Conservation (phyloP, 2,888 invertebrate species). For the Gibbula magus region DNA sequence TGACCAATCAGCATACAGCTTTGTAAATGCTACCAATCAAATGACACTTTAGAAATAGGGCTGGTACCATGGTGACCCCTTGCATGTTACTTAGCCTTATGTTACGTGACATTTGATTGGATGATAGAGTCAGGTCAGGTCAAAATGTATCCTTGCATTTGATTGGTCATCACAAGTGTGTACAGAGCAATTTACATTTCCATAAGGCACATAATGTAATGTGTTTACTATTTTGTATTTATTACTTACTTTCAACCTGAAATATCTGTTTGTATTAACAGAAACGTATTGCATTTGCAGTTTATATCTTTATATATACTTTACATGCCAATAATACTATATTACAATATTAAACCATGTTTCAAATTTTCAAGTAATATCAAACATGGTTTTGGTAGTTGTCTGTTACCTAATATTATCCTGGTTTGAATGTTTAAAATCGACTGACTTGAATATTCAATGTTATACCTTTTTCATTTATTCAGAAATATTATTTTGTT, state of each 20-base stretch:
- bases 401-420: too few species aligned
- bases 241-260: background rate
- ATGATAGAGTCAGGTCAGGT: background rate
- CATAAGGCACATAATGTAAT: background rate
- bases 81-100: constrained; percentile 20
- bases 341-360: background rate
- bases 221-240: constrained; percentile 7
- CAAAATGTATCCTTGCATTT: background rate
- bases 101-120: constrained; percentile 9
- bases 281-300: too few species aligned
- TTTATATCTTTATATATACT: background rate
- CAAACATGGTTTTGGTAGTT: too few species aligned
- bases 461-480: too few species aligned
- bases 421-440: too few species aligned
- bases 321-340: background rate
- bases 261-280: background rate
- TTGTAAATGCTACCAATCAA: constrained; percentile 4
- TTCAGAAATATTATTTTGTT: too few species aligned
- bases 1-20: constrained; percentile 1
- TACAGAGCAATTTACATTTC: constrained; percentile 6
- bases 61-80: constrained; percentile 22
- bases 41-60: constrained; percentile 9
- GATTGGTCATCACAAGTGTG: background rate
- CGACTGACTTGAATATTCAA: too few species aligned
- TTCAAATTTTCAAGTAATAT: too few species aligned